phyloP scores from a whole-genome alignment of 2,797 vertebrate species.

The Anguilla megastoma region DNA sequence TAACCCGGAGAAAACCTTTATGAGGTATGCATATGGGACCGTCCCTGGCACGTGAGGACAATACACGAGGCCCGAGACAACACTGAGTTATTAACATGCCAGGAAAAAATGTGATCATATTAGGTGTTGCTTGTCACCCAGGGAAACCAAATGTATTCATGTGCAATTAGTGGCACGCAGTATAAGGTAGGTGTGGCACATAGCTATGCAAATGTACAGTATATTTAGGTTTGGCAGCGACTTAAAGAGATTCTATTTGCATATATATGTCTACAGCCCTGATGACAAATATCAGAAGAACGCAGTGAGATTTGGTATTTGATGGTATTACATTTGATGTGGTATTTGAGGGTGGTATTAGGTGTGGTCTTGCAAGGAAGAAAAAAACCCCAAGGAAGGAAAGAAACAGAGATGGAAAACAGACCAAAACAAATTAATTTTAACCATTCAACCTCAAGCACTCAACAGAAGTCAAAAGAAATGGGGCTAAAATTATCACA shows the following conservation, averaged over 20 bases:
- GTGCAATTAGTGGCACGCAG: not conserved
- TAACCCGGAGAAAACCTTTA: not conserved
- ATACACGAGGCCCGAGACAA: not conserved
- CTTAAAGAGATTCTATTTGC: not conserved
- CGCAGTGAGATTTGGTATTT: not conserved
- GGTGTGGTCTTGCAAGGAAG: not conserved
- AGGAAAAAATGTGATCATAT: not conserved
- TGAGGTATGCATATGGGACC: not conserved
- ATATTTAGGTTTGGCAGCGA: not conserved
- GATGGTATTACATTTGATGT: not conserved
- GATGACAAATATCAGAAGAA: not conserved
- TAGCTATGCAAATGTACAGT: no score
- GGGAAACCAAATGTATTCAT: not conserved
- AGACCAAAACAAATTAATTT: not conserved
- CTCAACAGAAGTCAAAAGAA: not conserved
- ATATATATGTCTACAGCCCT: not conserved
- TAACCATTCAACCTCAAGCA: not conserved
- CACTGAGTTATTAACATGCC: not conserved
- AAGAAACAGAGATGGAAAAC: not conserved
- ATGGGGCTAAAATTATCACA: not conserved
- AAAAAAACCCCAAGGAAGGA: not conserved
- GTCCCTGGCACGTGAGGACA: not conserved
- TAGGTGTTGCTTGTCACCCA: not conserved
- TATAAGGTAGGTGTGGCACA: not conserved
- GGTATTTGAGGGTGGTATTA: not conserved